Evolutionary conservation across 2,888 invertebrate genomes (phyloP).

Genomic region (Eilema griseolum): DNA sequence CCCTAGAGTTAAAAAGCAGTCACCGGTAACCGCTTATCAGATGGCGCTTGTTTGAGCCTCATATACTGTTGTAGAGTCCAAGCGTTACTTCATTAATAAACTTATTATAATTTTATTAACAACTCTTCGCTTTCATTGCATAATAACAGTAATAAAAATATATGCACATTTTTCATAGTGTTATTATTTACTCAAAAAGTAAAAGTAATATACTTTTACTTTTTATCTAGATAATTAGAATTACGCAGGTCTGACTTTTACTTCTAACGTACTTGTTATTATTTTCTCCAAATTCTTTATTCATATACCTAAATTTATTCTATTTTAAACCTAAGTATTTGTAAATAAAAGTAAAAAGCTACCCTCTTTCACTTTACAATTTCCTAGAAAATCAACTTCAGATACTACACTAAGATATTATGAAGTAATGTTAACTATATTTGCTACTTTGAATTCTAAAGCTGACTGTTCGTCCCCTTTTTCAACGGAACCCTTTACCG

Average conservation of each 20-base stretch:
- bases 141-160: background rate
- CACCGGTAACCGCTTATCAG: background rate
- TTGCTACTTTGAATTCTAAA: background rate
- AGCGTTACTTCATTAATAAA: background rate
- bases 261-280: conserved; percentile 7
- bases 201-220: conserved; percentile 18
- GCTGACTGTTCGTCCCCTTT: background rate
- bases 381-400: background rate
- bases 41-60: background rate
- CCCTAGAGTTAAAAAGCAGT: background rate
- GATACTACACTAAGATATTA: background rate
- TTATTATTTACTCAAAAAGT: conserved; percentile 8
- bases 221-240: conserved; percentile 20
- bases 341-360: background rate
- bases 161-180: conserved; percentile 4
- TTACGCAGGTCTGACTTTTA: conserved; percentile 11
- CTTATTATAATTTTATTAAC: background rate
- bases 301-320: background rate
- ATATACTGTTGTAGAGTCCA: background rate
- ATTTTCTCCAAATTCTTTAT: conserved; percentile 9
- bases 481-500: background rate
- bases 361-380: background rate
- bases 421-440: background rate
- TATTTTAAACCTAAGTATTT: background rate
- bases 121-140: background rate